Evolutionary conservation across 2,113 vertebrate species (phyloP), one percentile per base, ranked within the genome.

Genomic region (Paratilapia polleni): DNA sequence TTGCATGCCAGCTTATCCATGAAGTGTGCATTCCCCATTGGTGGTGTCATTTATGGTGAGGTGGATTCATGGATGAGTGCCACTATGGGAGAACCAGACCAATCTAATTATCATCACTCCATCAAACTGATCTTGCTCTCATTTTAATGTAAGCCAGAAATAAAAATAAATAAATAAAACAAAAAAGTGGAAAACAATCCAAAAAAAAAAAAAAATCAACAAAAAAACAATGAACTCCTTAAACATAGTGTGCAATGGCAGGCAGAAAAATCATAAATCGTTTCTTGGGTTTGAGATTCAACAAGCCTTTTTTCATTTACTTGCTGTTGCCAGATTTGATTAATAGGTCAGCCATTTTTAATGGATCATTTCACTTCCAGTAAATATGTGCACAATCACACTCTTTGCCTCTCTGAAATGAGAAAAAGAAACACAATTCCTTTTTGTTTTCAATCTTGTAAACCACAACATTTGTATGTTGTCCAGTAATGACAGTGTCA

Each of bases 401-500:
- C 52, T 74, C 86, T 61, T 26, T 57, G 89, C 63, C 38, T 34
- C 78, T 28, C 84, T 74, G 59, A 81, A 88, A 85, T 56, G 20
- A 76, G 64, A 85, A 86, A 86, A 87, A 82, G 75, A 86, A 89
- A 88, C 85, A 89, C 41, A 14, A 26, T 88, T 87, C 90, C n/a
- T 84, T 78, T 91, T 88, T 89, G 86, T 92, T 93, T 91, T 93
- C 88, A 83, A 26, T 84, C 62, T 88, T 82, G 88, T 89, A 87
- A 91, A 92, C 92, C 92, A 84, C 89, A 91, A 75, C 84, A 89
- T 88, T 92, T 93, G 90, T 87, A 76, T 64, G 86, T 89, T 81
- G 87, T 92, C 90, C 94, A 92, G 91, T 92, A 94, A 93, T 91
- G 92, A 93, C 91, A 92, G 85, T 89, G 90, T 93, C 91, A 92